Conservation (phyloP, 2,113 vertebrate species). For the Pyrgilauda ruficollis region DNA sequence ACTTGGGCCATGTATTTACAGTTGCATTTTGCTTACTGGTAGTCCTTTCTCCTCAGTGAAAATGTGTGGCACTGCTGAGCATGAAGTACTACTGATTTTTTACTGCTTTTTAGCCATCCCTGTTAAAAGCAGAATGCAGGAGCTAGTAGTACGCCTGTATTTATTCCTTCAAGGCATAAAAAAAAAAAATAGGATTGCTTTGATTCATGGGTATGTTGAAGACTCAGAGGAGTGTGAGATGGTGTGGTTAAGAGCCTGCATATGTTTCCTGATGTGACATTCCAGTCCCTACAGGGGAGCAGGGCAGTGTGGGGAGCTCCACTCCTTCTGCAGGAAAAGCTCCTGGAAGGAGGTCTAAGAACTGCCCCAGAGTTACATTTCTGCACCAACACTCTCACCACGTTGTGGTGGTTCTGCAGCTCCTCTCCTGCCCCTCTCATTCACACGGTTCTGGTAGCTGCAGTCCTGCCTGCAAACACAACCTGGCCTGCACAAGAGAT, state of each 20-base stretch:
- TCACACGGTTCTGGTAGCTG: background rate
- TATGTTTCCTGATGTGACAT: background rate
- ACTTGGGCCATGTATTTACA: background rate
- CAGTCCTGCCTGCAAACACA: background rate
- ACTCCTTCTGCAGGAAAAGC: background rate
- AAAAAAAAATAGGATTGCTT: background rate
- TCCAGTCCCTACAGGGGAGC: fast-evolving
- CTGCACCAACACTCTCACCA: background rate
- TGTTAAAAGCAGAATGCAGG: background rate
- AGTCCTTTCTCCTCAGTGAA: background rate
- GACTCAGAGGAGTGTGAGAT: background rate
- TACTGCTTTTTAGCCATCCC: background rate
- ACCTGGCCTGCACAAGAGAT: background rate
- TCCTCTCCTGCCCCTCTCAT: background rate
- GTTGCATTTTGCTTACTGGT: background rate
- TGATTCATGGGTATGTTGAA: background rate
- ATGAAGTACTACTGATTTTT: background rate
- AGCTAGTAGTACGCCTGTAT: background rate
- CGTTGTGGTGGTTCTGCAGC: background rate
- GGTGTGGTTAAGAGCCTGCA: background rate
- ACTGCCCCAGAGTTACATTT: background rate
- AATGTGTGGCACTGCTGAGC: background rate
- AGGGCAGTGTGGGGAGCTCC: background rate
- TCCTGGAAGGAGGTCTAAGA: background rate
- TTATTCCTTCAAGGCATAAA: background rate